A percentile compares a stretch with the other conserved stretches of the same genome.
phyloP scores from a whole-genome alignment of 2,888 invertebrate genomes.

The Hipparchia sbordonii region DNA sequence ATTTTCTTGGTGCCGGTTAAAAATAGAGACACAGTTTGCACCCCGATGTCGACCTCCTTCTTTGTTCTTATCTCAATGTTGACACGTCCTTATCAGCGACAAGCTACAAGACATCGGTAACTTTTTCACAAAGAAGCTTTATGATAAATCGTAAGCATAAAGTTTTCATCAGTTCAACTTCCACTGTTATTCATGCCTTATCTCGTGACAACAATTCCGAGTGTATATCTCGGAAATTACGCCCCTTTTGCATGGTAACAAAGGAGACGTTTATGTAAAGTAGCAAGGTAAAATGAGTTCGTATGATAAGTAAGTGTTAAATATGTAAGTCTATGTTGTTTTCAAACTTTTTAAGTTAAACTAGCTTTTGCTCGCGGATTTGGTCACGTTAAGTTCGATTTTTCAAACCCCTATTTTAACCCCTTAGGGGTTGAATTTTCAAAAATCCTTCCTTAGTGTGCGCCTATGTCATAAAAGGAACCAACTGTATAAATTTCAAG shows the following conservation, averaged over 20 bases:
- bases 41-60: not conserved
- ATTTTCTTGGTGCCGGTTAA: not conserved
- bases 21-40: not conserved
- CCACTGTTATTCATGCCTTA: slow-evolving; percentile 29
- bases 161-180: slow-evolving; percentile 27
- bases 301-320: not conserved
- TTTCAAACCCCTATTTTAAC: no score
- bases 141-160: slow-evolving; percentile 31
- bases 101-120: slow-evolving; percentile 21
- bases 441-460: no score
- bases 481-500: no score
- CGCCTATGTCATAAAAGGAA: no score
- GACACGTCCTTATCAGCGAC: slow-evolving; percentile 28
- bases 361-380: no score
- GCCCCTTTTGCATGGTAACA: slow-evolving; percentile 21
- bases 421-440: no score
- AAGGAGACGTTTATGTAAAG: slow-evolving; percentile 10
- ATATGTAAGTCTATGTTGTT: not conserved
- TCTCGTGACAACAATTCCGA: slow-evolving; percentile 27
- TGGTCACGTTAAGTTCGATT: no score
- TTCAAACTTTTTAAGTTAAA: not conserved
- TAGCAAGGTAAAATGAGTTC: not conserved
- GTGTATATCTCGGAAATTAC: slow-evolving; percentile 25
- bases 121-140: slow-evolving; percentile 33
- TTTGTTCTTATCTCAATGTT: slow-evolving; percentile 27